Conservation (phyloP, 2,797 vertebrate genomes). For the Myotis pilosus region DNA sequence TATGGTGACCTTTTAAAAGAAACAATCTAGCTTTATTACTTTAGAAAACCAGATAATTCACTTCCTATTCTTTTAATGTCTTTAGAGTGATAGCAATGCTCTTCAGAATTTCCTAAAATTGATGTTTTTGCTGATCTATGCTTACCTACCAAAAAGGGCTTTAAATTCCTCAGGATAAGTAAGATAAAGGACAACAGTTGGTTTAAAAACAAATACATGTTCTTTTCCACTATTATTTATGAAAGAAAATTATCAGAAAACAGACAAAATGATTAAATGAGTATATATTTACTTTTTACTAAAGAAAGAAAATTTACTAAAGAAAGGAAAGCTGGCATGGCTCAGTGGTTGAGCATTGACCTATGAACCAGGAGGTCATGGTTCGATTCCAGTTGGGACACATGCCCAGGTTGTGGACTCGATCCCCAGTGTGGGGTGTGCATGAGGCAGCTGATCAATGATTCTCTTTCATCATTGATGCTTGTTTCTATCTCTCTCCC, state of each 20-base stretch:
- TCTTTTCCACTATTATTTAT: constrained; percentile 32
- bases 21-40: neutral
- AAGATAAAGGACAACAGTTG: neutral
- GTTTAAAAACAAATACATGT: constrained; percentile 9
- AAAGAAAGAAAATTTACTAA: neutral
- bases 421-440: too few relatives aligned
- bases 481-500: too few relatives aligned
- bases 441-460: too few relatives aligned
- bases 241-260: constrained; percentile 23
- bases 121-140: neutral
- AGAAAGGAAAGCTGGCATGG: neutral
- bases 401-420: too few relatives aligned
- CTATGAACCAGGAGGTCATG: too few relatives aligned
- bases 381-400: too few relatives aligned
- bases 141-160: neutral
- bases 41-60: neutral
- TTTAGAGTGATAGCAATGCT: constrained; percentile 13
- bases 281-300: neutral
- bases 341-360: too few relatives aligned
- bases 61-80: constrained; percentile 12
- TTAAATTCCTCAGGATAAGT: constrained; percentile 6
- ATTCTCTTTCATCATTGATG: too few relatives aligned
- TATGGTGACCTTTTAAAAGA: neutral
- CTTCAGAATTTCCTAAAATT: constrained; percentile 42
- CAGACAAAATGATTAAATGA: neutral